Conservation (phyloP, 92 coral and sea anemone species). For the Heliopora coerulea region DNA sequence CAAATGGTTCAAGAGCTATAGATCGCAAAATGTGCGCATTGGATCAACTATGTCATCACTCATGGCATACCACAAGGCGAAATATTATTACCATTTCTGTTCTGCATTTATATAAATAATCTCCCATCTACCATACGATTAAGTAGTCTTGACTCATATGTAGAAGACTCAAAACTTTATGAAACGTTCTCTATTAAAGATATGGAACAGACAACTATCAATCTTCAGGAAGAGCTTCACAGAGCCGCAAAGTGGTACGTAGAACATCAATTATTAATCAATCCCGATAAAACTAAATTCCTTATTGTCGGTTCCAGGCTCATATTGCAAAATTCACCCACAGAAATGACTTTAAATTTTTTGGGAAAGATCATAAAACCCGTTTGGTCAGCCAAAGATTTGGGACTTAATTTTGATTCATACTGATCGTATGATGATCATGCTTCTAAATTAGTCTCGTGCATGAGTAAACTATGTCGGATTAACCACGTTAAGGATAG, state of each 20-base stretch:
- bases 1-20: too few species aligned
- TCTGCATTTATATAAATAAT: slow-evolving; percentile 13
- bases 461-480: slow-evolving; percentile 10
- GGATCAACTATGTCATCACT: too few species aligned
- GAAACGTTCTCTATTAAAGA: slow-evolving; percentile 1
- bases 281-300: slow-evolving; percentile 27
- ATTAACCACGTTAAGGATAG: slow-evolving; percentile 20
- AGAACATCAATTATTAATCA: slow-evolving; percentile 9
- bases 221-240: slow-evolving; percentile 28
- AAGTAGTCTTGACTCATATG: slow-evolving; percentile 8
- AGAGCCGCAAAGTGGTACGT: slow-evolving; percentile 16
- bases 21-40: too few species aligned
- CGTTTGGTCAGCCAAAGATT: neutral
- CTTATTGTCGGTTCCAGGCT: slow-evolving; percentile 10
- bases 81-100: too few species aligned
- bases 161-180: slow-evolving; percentile 24
- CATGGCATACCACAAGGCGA: too few species aligned
- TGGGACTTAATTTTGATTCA: neutral
- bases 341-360: neutral
- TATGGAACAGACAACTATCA: neutral
- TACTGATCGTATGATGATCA: neutral
- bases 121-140: neutral
- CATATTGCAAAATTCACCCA: neutral
- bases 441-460: neutral
- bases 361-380: slow-evolving; percentile 8